Conservation (phyloP, 1,140 invertebrate species). For the Danaus melanippus region DNA sequence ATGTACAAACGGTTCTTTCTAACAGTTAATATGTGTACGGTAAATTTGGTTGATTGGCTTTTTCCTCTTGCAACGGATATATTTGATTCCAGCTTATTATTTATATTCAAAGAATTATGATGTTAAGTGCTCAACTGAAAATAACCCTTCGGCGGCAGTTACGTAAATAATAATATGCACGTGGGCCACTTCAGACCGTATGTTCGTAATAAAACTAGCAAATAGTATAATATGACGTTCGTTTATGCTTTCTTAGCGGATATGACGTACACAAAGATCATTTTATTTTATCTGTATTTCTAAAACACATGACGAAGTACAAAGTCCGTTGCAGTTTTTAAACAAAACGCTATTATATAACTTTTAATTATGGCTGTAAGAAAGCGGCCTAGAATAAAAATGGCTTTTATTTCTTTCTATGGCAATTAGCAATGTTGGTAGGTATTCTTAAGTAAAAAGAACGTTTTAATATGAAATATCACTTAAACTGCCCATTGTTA, state of each 20-base stretch:
- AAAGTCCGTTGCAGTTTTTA: too few species aligned
- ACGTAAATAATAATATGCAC: conserved; percentile 16
- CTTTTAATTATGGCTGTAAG: too few species aligned
- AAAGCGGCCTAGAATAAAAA: too few species aligned
- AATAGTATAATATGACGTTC: conserved; percentile 16
- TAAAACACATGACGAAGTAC: conserved; percentile 9
- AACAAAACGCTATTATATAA: too few species aligned
- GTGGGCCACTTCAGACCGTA: conserved; percentile 10
- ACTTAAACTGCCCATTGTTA: too few species aligned
- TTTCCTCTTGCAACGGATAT: too few species aligned
- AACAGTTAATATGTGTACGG: conserved; percentile 3
- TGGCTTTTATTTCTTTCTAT: too few species aligned
- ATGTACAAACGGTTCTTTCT: conserved; percentile 14
- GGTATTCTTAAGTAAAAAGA: too few species aligned
- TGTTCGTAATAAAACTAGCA: conserved; percentile 18
- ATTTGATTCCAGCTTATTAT: too few species aligned
- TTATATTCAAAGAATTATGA: neutral
- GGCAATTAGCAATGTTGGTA: too few species aligned
- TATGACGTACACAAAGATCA: conserved; percentile 17
- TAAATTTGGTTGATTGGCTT: too few species aligned
- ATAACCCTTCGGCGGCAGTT: conserved; percentile 14
- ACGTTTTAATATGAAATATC: too few species aligned
- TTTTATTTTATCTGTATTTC: conserved; percentile 14
- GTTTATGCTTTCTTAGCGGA: conserved; percentile 18
- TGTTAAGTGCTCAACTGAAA: conserved; percentile 13